Evolutionary conservation across 1,140 invertebrate genomes (phyloP), one percentile per base, ranked within the genome.

Genomic region (Mercenaria mercenaria): DNA sequence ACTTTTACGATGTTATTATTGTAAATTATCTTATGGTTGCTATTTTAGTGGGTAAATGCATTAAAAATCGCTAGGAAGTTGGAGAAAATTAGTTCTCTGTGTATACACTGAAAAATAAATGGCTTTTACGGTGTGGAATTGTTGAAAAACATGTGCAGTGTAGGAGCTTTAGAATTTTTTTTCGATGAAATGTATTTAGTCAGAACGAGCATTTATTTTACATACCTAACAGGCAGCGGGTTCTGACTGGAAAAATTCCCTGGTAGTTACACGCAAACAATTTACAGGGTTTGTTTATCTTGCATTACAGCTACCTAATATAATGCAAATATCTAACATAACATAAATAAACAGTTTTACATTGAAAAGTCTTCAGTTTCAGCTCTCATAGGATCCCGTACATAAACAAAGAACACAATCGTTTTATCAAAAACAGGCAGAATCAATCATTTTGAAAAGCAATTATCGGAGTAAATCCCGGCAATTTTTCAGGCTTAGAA

Each of bases 391-490:
- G 34, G 29, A 79, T 79, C 50, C 50, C 18, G 0, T 34, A 52
- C n/a, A 79, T 79, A 56, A 79, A 79, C 76, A 79, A 56, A 34
- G 23, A 50, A 64, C 41, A 82, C 52, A 64, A 82, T 82, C 80
- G 59, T 64, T 41, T 64, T 79, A 79, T 79, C 47, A 79, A 79
- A 79, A 79, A 79, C 80, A 82, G 23, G 29, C 23, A 26, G 34
- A 59, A 82, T 82, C 80, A 82, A 82, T 82, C 80, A 82, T 67
- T 64, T 64, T 64, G 80, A 82, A 82, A 41, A 82, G 61, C 80
- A 82, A 82, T 82, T 82, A 82, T 82, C 80, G 6, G 34, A 8
- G n/a, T n/a, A 43, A 82, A 82, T 82, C 80, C 80, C 20, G 43
- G 80, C 80, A 61, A 82, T 82, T 82, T 82, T 82, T 82, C 80